Evolutionary conservation across 1,140 invertebrate species (phyloP), one percentile per base, ranked within the genome.

Genomic region (Psix sp.): DNA sequence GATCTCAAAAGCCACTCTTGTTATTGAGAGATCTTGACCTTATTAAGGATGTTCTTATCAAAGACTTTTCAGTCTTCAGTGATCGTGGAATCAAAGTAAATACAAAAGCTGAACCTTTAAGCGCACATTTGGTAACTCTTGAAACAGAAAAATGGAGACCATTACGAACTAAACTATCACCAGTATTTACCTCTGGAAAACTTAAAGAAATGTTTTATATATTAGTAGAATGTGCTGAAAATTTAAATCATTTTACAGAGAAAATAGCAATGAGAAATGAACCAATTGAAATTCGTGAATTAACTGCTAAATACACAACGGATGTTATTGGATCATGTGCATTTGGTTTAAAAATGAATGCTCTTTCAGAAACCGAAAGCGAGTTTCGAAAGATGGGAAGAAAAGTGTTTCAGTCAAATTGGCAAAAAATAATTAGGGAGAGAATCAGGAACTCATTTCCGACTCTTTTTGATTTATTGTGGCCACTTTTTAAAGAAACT

Each of bases 301-400:
- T 84, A 10, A 81, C 79, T 14, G 49, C 83, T 1, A 84, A 84
- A 62, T 89, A 80, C 36, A 88, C 88, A 2, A 89, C 86, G 3
- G 89, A 90, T 73, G 85, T 90, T 0, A 90, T 90, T 45, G 89
- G 86, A 0, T 85, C 84, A 1, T 88, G 86, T 51, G 89, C 88
- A 11, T 91, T 91, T 80, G 90, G 90, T 2, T 79, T 91, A 7
- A 82, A 90, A 43, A 84, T 84, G 67, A 87, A 89, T 52, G 77
- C 86, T 13, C 65, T 90, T 4, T 77, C 84, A 38, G 77, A 90
- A 56, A 82, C 86, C 16, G 77, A 90, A 42, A 83, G 84, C 2
- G 81, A 86, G 56, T 89, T 90, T 70, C 77, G 82, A 31, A 81
- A 78, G 77, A 80, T 87, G 65, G 88, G 85, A 0, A 74, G 63